phyloP scores from a whole-genome alignment of 1,140 invertebrate species.

The Doryteuthis pealeii region DNA sequence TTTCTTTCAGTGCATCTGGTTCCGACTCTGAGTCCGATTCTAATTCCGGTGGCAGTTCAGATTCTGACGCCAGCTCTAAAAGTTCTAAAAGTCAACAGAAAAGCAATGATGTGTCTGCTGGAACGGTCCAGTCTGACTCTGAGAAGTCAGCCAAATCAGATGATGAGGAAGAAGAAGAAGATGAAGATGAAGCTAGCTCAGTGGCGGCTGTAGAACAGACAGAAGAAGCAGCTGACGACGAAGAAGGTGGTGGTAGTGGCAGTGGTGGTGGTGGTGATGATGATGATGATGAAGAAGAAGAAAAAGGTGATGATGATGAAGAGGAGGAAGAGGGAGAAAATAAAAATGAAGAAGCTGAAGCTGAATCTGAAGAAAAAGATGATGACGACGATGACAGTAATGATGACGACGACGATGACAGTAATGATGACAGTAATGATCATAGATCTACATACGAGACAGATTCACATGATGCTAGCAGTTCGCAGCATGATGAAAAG shows the following conservation, averaged over 20 bases:
- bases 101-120: neutral
- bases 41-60: constrained; percentile 9
- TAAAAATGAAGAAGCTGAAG: neutral
- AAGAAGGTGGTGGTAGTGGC: constrained; percentile 24
- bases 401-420: neutral
- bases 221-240: constrained; percentile 28
- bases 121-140: neutral
- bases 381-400: neutral
- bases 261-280: neutral
- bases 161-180: neutral
- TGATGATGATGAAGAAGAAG: neutral
- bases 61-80: neutral
- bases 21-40: constrained; percentile 17
- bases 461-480: constrained; percentile 36
- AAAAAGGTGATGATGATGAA: neutral
- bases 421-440: constrained; percentile 10
- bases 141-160: neutral
- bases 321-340: neutral
- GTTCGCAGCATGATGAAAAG: constrained; percentile 13
- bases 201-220: neutral
- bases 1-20: constrained; percentile 4
- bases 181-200: neutral
- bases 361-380: neutral
- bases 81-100: neutral
- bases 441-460: constrained; percentile 26